These are phyloP conservation scores for Caenorhabditis japonica DNA, from an alignment of 2,888 invertebrate genomes.

Conservation along the genomic window DNA sequence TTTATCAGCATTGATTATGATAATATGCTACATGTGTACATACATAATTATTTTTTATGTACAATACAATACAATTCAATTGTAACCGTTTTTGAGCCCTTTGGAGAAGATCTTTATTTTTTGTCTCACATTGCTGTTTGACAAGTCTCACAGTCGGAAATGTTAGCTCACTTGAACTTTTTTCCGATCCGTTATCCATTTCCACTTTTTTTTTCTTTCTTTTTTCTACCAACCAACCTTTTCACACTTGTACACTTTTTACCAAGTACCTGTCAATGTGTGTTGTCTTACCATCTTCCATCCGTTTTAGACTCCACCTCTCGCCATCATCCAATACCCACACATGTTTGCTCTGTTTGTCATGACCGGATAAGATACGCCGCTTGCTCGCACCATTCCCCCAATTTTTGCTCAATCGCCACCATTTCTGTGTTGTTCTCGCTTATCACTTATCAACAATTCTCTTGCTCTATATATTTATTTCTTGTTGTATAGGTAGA, in stretches of 20 bases:
- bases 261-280: constrained; percentile 45
- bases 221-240: too few species aligned
- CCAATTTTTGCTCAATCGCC: not conserved
- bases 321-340: constrained; percentile 11
- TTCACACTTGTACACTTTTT: constrained; percentile 40
- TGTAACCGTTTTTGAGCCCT: too few species aligned
- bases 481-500: too few species aligned
- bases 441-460: not conserved
- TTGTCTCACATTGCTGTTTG: not conserved
- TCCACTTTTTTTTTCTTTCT: constrained; percentile 16
- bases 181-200: constrained; percentile 10
- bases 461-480: too few species aligned
- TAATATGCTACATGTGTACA: not conserved
- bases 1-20: not conserved
- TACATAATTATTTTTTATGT: too few species aligned
- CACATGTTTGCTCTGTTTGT: constrained; percentile 42
- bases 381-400: constrained; percentile 1
- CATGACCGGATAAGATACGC: constrained; percentile 36
- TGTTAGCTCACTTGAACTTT: not conserved
- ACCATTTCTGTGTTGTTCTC: not conserved
- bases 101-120: constrained; percentile 3
- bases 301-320: constrained; percentile 19
- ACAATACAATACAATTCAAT: too few species aligned
- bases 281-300: constrained; percentile 23
- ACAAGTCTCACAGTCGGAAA: not conserved